Conservation (phyloP, 1,140 invertebrate genomes). For the Brevipalpus yothersi region DNA sequence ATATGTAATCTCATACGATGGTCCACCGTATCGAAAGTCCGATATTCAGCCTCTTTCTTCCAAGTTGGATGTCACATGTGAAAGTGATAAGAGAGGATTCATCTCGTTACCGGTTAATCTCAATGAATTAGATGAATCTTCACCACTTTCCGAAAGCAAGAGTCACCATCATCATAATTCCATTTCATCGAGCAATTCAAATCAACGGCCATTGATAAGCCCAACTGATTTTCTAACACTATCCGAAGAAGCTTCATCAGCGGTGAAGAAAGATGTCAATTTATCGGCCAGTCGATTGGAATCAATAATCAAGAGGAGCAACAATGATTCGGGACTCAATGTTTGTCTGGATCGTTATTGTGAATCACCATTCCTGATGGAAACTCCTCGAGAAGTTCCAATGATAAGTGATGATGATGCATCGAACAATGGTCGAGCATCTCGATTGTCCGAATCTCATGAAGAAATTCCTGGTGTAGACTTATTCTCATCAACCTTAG, state of each 20-base stretch:
- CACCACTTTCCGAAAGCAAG: not conserved
- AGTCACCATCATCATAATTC: not conserved
- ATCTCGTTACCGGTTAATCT: too few relatives aligned
- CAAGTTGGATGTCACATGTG: too few relatives aligned
- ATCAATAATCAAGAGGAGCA: not conserved
- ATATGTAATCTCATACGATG: not conserved
- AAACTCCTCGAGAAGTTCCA: not conserved
- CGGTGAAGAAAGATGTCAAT: conserved; percentile 5
- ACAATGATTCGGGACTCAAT: not conserved
- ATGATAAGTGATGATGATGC: conserved; percentile 3
- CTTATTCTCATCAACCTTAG: not conserved
- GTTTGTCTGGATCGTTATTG: conserved; percentile 5
- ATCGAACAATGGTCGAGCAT: conserved; percentile 2
- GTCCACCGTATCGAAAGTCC: not conserved
- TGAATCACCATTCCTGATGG: conserved; percentile 4
- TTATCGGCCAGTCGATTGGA: conserved; percentile 3
- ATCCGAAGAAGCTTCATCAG: not conserved
- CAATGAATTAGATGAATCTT: too few relatives aligned
- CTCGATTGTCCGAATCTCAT: not conserved
- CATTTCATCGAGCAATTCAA: not conserved
- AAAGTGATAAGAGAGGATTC: too few relatives aligned
- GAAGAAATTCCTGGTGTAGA: conserved; percentile 2
- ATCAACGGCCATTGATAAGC: conserved; percentile 2
- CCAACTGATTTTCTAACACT: conserved; percentile 5
- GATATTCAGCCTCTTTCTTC: too few relatives aligned